Evolutionary conservation across 2,888 invertebrate genomes (phyloP).

Genomic region (Polylopha cassiicola): DNA sequence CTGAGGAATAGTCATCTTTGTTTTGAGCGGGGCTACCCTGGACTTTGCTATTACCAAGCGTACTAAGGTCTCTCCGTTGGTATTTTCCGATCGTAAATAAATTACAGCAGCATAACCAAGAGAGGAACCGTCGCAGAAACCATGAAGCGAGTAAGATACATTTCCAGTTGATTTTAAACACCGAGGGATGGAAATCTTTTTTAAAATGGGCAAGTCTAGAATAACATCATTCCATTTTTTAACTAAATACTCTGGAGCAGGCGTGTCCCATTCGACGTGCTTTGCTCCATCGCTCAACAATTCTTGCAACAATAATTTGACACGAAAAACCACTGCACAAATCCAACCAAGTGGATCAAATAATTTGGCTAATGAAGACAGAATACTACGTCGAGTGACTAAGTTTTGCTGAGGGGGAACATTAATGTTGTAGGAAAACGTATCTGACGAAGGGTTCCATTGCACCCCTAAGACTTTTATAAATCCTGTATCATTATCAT

Average conservation of each 20-base stretch:
- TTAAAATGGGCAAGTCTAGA: not conserved
- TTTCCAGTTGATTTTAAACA: not conserved
- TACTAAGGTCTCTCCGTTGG: not conserved
- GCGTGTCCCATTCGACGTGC: not conserved
- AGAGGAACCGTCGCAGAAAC: not conserved
- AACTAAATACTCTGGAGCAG: not conserved
- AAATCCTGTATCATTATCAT: not conserved
- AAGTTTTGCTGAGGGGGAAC: not conserved
- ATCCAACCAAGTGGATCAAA: slow-evolving; percentile 1
- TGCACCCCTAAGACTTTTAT: slow-evolving; percentile 14
- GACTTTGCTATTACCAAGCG: slow-evolving; percentile 6
- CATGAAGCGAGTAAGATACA: not conserved
- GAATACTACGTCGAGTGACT: slow-evolving; percentile 2
- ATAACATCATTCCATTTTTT: not conserved
- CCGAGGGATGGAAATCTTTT: not conserved
- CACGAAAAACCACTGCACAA: not conserved
- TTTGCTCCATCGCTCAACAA: not conserved
- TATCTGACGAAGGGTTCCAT: slow-evolving; percentile 10
- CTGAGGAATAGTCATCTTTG: slow-evolving; percentile 7
- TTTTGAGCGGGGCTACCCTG: slow-evolving; percentile 6
- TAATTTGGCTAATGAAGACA: not conserved
- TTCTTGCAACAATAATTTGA: not conserved
- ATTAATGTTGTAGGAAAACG: slow-evolving; percentile 2
- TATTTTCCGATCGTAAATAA: not conserved
- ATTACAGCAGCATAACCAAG: not conserved